Conservation (phyloP, 2,888 invertebrate genomes). For the Agrenia bidenticulata region DNA sequence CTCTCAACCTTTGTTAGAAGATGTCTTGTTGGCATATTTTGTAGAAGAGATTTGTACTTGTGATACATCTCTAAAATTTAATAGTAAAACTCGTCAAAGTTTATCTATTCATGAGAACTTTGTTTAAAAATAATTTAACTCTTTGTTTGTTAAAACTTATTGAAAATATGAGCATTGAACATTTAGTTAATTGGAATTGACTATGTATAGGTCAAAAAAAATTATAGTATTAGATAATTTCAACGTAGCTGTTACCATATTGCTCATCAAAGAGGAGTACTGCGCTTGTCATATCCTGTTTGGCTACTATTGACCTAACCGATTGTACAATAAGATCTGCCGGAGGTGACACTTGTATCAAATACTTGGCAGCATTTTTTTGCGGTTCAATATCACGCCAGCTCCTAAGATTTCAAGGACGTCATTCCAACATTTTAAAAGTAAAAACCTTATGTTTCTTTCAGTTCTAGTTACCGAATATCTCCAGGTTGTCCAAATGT, state of each 20-base stretch:
- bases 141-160: no score
- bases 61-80: constrained; percentile 76
- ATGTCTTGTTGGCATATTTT: constrained; percentile 87
- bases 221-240: no score
- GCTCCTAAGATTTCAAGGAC: constrained; percentile 57
- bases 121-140: background rate
- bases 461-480: constrained; percentile 56
- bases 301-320: constrained; percentile 74
- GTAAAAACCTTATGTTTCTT: constrained; percentile 20
- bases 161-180: no score
- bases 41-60: constrained; percentile 84
- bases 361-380: constrained; percentile 66
- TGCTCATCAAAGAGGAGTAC: constrained; percentile 86
- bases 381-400: constrained; percentile 74
- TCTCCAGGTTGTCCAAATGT: constrained; percentile 84
- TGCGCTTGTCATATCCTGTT: constrained; percentile 85
- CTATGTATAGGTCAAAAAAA: no score
- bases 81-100: background rate
- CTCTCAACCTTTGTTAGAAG: constrained; percentile 64
- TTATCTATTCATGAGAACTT: background rate
- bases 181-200: no score
- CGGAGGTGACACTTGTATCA: constrained; percentile 82
- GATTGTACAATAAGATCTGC: constrained; percentile 81
- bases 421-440: constrained; percentile 2
- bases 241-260: constrained; percentile 73